A percentile compares a stretch with the other conserved stretches of the same genome.
phyloP scores from a whole-genome alignment of 2,888 invertebrate species.

The Sabellastarte sp. region DNA sequence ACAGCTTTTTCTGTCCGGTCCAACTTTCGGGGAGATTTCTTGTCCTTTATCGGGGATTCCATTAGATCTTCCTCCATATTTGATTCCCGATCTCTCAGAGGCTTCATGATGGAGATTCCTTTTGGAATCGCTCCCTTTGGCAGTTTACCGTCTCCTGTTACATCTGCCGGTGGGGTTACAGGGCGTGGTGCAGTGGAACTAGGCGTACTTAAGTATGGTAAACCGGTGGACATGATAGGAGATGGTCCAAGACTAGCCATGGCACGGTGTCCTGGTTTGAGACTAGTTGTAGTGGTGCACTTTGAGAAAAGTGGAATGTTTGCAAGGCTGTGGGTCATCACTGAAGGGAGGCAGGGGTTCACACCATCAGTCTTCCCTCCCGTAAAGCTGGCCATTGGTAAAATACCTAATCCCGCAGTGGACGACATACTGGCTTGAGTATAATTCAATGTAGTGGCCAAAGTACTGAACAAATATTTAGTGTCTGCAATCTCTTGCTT shows the following conservation, averaged over 20 bases:
- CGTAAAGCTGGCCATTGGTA: too few species aligned
- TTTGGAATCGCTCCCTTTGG: background rate
- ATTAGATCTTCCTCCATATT: background rate
- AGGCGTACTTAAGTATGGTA: background rate
- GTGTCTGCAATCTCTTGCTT: too few species aligned
- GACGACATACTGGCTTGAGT: too few species aligned
- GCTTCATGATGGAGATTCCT: background rate
- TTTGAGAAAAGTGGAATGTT: too few species aligned
- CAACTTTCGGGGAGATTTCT: background rate
- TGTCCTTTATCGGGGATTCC: background rate
- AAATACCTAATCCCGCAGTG: too few species aligned
- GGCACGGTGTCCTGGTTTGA: background rate
- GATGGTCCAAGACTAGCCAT: background rate
- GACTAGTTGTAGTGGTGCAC: background rate
- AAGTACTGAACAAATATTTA: too few species aligned
- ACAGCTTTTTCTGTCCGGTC: background rate
- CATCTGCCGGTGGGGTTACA: background rate
- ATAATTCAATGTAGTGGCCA: too few species aligned
- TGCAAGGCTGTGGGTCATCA: too few species aligned
- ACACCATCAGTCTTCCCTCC: too few species aligned
- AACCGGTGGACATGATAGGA: conserved; percentile 1
- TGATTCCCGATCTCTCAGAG: background rate
- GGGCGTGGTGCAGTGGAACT: background rate
- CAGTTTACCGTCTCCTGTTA: background rate
- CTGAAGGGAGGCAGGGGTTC: too few species aligned